phyloP scores from a whole-genome alignment of 2,888 invertebrate genomes.

The Reticulitermes lucifugus region DNA sequence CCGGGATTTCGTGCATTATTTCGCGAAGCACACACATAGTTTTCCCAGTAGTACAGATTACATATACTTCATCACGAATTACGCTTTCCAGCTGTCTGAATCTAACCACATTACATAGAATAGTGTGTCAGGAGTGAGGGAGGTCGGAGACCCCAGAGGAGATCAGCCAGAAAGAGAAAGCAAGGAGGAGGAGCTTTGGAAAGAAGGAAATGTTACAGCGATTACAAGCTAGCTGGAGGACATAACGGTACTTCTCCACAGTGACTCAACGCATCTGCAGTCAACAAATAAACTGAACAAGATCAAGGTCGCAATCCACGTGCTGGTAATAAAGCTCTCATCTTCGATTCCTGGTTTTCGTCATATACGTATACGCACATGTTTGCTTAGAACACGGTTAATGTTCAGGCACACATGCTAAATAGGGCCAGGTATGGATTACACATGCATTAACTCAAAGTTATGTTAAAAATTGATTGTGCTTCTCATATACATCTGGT shows the following conservation, averaged over 20 bases:
- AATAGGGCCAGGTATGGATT: no score
- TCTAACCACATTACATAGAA: background rate
- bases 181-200: background rate
- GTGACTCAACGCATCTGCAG: background rate
- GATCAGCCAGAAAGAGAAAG: conserved; percentile 8
- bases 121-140: background rate
- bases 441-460: no score
- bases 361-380: no score
- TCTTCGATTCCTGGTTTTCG: background rate
- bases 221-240: background rate
- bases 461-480: no score
- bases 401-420: no score
- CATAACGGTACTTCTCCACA: background rate
- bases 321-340: background rate
- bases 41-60: background rate
- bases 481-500: no score
- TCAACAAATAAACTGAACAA: background rate
- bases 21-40: no score
- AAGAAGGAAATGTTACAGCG: conserved; percentile 6
- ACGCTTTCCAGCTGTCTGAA: no score
- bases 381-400: no score
- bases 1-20: no score
- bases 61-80: background rate
- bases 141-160: conserved; percentile 1
- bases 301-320: conserved; percentile 21